phyloP scores from a whole-genome alignment of 2,888 invertebrate species.

The Heteromyza rotundicornis region DNA sequence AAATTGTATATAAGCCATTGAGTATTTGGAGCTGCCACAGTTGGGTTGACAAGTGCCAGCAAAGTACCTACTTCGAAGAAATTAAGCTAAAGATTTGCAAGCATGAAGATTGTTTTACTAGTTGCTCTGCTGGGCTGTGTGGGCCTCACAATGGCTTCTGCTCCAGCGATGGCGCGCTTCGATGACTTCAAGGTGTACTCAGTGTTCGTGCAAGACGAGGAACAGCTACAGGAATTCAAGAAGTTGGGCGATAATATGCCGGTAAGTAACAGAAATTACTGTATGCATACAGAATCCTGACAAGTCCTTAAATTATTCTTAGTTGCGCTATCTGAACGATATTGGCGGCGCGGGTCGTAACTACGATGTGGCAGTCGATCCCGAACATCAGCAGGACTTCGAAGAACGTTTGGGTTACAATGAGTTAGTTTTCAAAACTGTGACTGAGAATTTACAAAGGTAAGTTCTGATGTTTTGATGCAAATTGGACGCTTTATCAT shows the following conservation, averaged over 20 bases:
- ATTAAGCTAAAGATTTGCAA: too few relatives aligned
- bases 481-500: neutral
- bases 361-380: slow-evolving; percentile 41
- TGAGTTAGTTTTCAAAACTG: slow-evolving; percentile 33
- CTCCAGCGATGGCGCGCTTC: slow-evolving; percentile 34
- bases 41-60: too few relatives aligned
- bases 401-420: slow-evolving; percentile 33
- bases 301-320: neutral
- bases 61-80: too few relatives aligned
- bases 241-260: slow-evolving; percentile 31
- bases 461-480: slow-evolving; percentile 24
- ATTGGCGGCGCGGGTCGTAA: slow-evolving; percentile 33
- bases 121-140: too few relatives aligned
- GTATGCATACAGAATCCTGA: neutral
- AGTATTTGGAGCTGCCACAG: too few relatives aligned
- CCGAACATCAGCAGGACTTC: slow-evolving; percentile 33
- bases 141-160: slow-evolving; percentile 9
- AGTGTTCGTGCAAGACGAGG: slow-evolving; percentile 34
- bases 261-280: slow-evolving; percentile 17
- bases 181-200: slow-evolving; percentile 46
- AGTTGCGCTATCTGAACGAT: slow-evolving; percentile 42
- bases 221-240: slow-evolving; percentile 40
- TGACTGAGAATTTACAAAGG: slow-evolving; percentile 45
- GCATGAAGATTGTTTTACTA: too few relatives aligned
- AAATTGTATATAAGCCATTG: too few relatives aligned